Base-by-base conservation (phyloP, 2,888 invertebrate genomes). In the Aphrophora alni region DNA sequence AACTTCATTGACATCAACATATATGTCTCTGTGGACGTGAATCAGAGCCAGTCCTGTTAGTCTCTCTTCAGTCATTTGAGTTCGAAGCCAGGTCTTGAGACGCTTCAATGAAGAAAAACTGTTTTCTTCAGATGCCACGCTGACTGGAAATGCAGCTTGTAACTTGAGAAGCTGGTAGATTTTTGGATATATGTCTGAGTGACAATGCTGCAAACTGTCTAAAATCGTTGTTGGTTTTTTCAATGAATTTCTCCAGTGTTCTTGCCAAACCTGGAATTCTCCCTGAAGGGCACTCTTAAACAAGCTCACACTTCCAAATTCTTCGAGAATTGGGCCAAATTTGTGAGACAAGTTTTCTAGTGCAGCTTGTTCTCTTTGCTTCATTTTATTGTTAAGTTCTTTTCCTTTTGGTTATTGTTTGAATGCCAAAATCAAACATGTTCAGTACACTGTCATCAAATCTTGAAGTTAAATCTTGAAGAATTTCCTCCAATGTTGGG, bases 401-500 rank as follows among this genome's bases (percentile, higher is more conserved):
- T 33, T 33, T 33, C 33, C n/a, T n/a, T n/a, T n/a, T n/a, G 33
- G 33, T n/a, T n/a, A n/a, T n/a, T 33, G 8, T 33, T 3, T 5
- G 33, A 33, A 33, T 8, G 33, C 33, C 33, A 33, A 33, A 8
- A 33, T 33, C 33, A 33, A 33, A 33, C 3, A 33, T 33, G 33
- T 33, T 33, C 3, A 33, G 33, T 33, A 33, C 33, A 33, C 33
- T 33, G 33, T 33, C 33, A 33, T 80, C 3, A 85, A 78, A 73
- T 85, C 84, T n/a, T n/a, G n/a, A n/a, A n/a, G n/a, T n/a, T n/a
- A n/a, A n/a, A n/a, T n/a, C n/a, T 76, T 71, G 81, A 68, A 84
- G 83, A 78, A 86, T 82, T 68, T 83, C 82, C 82, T 85, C 85
- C 81, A 87, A 82, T 84, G 87, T 85, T 82, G 86, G 85, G 78